Percentiles rank a stretch among this genome's conserved stretches.
Evolutionary conservation across 2,797 vertebrate species (phyloP).

Genomic region (Myotis vivesi): DNA sequence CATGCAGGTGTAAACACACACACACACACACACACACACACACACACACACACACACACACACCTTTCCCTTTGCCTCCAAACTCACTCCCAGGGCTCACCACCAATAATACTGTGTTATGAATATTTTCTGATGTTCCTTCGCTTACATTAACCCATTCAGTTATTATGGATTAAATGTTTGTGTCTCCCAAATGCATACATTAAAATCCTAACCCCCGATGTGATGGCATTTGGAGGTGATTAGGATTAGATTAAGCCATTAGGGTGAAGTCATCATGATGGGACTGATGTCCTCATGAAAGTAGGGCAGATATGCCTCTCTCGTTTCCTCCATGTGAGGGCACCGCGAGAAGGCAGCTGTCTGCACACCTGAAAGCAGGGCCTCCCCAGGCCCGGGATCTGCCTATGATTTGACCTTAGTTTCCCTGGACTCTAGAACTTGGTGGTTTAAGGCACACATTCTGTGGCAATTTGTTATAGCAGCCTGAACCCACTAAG

Average conservation of each 20-base stretch:
- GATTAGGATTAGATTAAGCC: background rate
- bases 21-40: background rate
- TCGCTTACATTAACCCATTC: background rate
- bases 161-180: too few species aligned
- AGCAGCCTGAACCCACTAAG: too few species aligned
- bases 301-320: too few species aligned
- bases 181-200: background rate
- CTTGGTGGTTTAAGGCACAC: too few species aligned
- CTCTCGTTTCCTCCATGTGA: background rate
- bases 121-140: background rate
- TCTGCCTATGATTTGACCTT: background rate
- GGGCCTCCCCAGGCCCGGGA: background rate
- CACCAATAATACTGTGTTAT: accelerated
- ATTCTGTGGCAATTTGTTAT: too few species aligned
- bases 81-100: background rate
- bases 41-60: background rate
- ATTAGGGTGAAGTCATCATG: background rate
- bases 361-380: background rate
- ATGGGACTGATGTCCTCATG: background rate
- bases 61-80: background rate
- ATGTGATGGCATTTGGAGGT: background rate
- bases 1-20: background rate
- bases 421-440: background rate
- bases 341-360: background rate
- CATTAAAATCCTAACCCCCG: background rate